Base-by-base conservation (phyloP, 2,888 invertebrate species). In the Therioaphis trifolii region DNA sequence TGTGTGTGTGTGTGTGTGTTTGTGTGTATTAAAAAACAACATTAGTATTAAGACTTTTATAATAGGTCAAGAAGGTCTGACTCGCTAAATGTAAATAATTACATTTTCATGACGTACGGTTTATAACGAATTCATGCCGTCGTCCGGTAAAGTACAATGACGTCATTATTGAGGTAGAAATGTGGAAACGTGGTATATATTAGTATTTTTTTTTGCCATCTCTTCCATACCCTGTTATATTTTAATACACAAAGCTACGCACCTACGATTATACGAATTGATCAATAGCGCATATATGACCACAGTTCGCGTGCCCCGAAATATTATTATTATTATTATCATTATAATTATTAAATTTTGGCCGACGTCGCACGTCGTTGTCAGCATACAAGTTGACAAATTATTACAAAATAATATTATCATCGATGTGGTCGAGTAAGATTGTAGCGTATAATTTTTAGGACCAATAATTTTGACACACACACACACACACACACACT, bases 1-100 rank as follows among this genome's bases (percentile, higher is more conserved):
- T 72, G n/a, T 74, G 35, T 63, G 14, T 46, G 27, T 24, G 24
- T 58, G 24, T 24, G 24, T 9, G 21, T n/a, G 11, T 4, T n/a
- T 0, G 9, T n/a, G n/a, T n/a, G 21, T n/a, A 66, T 9, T 27
- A 55, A 74, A 29, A 63, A 77, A 76, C 9, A 27, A 46, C 2
- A 35, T 14, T 72, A 52, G 43, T 76, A 76, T 76, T 27, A 66
- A 63, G 77, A 77, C 46, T 49, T 77, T 76, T 63, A 29, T 77
- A 49, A 77, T 77, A 66, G 77, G 66, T 77, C 77, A 76, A 76
- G 61, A 63, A 61, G 61, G 76, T 27, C 15, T 24, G 46, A 49
- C 66, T 77, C 21, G 77, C 49, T 77, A 66, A 77, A 66, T 66
- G 77, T 66, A 68, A 78, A 78, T 78, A 78, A 78, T 68, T 52